These are phyloP conservation scores for Hylomyscus alleni DNA, from an alignment of 2,797 vertebrate genomes.

Conservation along the genomic window DNA sequence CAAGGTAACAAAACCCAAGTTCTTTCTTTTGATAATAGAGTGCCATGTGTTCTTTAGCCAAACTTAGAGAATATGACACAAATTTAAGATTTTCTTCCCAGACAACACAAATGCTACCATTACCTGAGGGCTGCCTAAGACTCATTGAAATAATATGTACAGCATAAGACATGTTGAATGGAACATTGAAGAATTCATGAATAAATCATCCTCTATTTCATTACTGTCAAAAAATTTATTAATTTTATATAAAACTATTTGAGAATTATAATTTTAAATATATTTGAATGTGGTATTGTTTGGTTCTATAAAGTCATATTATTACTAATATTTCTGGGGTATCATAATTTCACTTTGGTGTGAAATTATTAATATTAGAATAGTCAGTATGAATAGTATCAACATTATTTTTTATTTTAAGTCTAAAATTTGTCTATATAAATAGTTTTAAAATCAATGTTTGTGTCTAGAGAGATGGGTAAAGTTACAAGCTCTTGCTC, in stretches of 20 bases:
- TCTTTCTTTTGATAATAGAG: background rate
- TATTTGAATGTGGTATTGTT: background rate
- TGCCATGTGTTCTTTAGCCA: background rate
- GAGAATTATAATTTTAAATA: background rate
- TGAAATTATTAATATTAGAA: background rate
- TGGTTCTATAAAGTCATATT: constrained; percentile 43
- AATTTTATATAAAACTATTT: background rate
- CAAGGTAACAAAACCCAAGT: background rate
- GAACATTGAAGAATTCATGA: background rate
- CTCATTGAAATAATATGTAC: background rate
- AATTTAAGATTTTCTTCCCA: background rate
- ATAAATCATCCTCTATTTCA: background rate
- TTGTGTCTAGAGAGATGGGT: background rate
- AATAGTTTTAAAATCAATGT: background rate
- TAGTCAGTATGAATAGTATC: background rate
- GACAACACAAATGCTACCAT: background rate
- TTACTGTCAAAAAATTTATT: background rate
- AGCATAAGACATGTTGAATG: background rate
- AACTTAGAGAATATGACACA: background rate
- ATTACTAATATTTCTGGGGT: background rate
- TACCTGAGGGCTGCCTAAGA: background rate
- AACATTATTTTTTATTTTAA: background rate
- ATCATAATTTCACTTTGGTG: background rate
- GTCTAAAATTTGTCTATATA: constrained; percentile 12
- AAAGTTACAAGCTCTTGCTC: background rate